phyloP scores from a whole-genome alignment of 2,888 invertebrate species.

The Protodeltote pygarga region DNA sequence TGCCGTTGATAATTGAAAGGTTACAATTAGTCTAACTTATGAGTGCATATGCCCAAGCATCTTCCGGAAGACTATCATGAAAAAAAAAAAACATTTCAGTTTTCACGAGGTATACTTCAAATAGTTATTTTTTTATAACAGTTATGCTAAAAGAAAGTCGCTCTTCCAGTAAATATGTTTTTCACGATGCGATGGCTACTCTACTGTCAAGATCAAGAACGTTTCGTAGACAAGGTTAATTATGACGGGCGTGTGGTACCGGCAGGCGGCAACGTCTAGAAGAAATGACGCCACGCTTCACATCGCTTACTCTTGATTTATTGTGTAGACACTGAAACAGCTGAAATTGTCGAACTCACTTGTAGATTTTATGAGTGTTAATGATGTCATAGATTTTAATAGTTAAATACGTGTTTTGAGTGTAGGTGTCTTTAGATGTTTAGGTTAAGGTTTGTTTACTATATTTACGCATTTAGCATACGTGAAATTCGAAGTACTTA shows the following conservation, averaged over 20 bases:
- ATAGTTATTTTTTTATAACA: too few relatives aligned
- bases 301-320: constrained; percentile 59
- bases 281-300: constrained; percentile 51
- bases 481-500: too few relatives aligned
- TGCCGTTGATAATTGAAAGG: too few relatives aligned
- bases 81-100: too few relatives aligned
- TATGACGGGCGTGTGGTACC: constrained; percentile 60
- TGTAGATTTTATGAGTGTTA: constrained; percentile 17
- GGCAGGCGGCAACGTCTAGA: constrained; percentile 43
- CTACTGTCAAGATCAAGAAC: constrained; percentile 73
- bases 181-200: constrained; percentile 33
- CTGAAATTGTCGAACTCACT: constrained; percentile 23
- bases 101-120: too few relatives aligned
- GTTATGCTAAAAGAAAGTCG: constrained; percentile 3
- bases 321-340: constrained; percentile 30
- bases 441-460: constrained; percentile 1
- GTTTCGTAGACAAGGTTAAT: constrained; percentile 69
- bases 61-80: too few relatives aligned
- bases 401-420: constrained; percentile 12
- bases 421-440: constrained; percentile 2
- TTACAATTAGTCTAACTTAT: too few relatives aligned
- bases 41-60: too few relatives aligned
- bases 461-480: too few relatives aligned
- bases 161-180: constrained; percentile 50
- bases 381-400: constrained; percentile 19